Conservation (phyloP, 2,888 invertebrate genomes). For the Nemotelus nigrinus region DNA sequence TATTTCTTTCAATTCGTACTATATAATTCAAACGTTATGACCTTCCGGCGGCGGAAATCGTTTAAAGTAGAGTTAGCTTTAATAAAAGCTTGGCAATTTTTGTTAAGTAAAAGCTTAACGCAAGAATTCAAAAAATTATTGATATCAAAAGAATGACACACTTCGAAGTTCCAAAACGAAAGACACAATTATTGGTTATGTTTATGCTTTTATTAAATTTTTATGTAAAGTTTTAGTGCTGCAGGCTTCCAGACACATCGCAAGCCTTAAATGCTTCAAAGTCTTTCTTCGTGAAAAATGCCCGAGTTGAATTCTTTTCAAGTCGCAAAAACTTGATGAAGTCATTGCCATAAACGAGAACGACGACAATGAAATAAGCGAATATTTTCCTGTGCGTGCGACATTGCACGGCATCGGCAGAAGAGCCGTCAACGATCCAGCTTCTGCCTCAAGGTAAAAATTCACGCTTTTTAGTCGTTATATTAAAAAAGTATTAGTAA, state of each 20-base stretch:
- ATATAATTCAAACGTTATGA: too few species aligned
- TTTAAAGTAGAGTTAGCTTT: too few species aligned
- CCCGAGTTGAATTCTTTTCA: constrained; percentile 23
- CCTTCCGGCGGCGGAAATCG: too few species aligned
- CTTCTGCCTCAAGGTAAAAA: constrained; percentile 34
- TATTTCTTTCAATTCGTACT: too few species aligned
- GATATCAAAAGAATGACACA: neutral
- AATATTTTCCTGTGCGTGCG: constrained; percentile 7
- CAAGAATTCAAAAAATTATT: neutral
- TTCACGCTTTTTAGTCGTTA: constrained; percentile 41
- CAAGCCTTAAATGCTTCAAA: constrained; percentile 27
- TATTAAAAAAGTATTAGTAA: constrained; percentile 39
- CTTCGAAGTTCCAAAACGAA: constrained; percentile 22
- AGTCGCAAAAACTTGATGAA: constrained; percentile 30
- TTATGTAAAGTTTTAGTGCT: constrained; percentile 46
- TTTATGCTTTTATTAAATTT: constrained; percentile 47
- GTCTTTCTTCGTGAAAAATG: constrained; percentile 9
- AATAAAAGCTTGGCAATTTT: neutral
- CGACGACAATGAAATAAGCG: constrained; percentile 42
- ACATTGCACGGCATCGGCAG: neutral
- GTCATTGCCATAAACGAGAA: constrained; percentile 36
- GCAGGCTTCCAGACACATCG: constrained; percentile 7
- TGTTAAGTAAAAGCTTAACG: neutral
- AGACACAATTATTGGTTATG: constrained; percentile 46
- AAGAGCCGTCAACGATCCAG: constrained; percentile 10